Conservation (phyloP, 2,888 invertebrate species). For the Polyommatus iphigenia region DNA sequence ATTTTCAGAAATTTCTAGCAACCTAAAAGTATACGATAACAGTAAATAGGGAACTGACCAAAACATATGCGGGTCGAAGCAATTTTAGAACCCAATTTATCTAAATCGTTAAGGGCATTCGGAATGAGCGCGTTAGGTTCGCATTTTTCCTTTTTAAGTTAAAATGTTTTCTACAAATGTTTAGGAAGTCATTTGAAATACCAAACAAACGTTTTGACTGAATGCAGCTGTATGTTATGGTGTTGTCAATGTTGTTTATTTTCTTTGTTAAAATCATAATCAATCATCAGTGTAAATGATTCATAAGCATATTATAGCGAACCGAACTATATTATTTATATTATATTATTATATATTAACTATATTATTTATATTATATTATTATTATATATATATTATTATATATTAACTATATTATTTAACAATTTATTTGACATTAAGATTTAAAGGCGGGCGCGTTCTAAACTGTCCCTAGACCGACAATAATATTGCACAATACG, state of each 20-base stretch:
- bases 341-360: no score
- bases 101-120: conserved; percentile 28
- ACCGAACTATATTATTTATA: no score
- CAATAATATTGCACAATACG: no score
- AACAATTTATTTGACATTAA: no score
- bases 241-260: background rate
- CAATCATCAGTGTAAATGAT: background rate
- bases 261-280: background rate
- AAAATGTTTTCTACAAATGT: conserved; percentile 4
- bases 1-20: no score
- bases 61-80: conserved; percentile 39
- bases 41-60: conserved; percentile 24
- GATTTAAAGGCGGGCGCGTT: no score
- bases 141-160: background rate
- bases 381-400: no score
- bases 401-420: no score
- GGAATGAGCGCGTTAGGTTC: background rate
- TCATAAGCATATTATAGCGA: background rate
- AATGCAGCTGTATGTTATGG: background rate
- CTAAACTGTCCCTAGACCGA: no score
- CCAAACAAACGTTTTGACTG: background rate
- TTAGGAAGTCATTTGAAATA: background rate
- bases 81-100: conserved; percentile 39
- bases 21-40: background rate
- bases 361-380: no score